phyloP scores from a whole-genome alignment of 2,797 vertebrate genomes.

The Semotilus atromaculatus region DNA sequence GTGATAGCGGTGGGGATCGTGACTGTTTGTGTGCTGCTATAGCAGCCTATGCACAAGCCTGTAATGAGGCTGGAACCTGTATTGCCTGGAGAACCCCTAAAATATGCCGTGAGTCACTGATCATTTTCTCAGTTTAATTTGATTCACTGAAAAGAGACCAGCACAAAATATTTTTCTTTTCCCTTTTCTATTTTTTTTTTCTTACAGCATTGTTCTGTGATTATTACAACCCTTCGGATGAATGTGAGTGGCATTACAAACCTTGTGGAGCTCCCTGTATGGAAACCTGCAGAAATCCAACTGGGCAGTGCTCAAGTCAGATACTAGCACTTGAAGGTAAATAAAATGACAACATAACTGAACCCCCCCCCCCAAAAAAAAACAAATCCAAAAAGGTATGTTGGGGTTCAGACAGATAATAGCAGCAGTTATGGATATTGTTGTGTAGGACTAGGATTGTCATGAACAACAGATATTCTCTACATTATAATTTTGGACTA shows the following conservation, averaged over 20 bases:
- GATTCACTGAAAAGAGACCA: conserved; percentile 39
- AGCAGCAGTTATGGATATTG: background rate
- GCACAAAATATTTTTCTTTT: conserved; percentile 69
- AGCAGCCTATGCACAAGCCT: conserved; percentile 83
- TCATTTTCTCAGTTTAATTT: background rate
- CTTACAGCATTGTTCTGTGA: conserved; percentile 93
- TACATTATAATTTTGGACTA: background rate
- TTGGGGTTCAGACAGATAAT: background rate
- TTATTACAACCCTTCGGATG: conserved; percentile 85
- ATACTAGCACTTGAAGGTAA: conserved; percentile 71
- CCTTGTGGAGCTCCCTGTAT: conserved; percentile 87
- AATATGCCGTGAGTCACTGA: conserved; percentile 81
- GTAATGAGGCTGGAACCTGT: conserved; percentile 79
- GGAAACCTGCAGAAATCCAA: conserved; percentile 85
- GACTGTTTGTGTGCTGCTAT: conserved; percentile 86
- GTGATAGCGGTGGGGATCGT: conserved; percentile 84
- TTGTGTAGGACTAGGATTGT: background rate
- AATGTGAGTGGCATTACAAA: conserved; percentile 92
- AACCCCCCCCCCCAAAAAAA: no score
- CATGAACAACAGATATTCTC: background rate
- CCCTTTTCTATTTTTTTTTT: conserved; percentile 52
- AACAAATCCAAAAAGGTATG: background rate
- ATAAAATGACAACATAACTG: background rate
- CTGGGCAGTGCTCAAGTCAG: conserved; percentile 69
- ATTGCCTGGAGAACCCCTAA: conserved; percentile 83